Base-by-base conservation (phyloP, 2,113 vertebrate genomes). In the Ceuthmochares aereus region DNA sequence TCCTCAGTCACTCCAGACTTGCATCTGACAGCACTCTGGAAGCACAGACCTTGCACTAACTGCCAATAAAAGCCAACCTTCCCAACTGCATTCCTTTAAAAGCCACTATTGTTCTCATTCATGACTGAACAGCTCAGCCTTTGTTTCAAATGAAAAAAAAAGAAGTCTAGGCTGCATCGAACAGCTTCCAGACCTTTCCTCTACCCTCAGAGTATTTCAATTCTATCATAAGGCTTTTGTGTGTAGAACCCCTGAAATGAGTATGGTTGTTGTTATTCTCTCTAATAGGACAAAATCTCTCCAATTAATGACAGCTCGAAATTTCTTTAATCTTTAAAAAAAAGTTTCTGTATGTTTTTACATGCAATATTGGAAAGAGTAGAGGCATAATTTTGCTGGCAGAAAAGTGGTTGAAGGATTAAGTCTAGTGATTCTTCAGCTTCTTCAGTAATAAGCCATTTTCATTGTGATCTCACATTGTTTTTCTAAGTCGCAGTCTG, bases 61-160 rank as follows among this genome's bases (percentile, higher is more conserved):
- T 93, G 89, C 95, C 95, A 92, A 79, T 97, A 96, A 96, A 96
- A 97, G 81, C 86, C 94, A 96, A 79, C 80, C 62, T 96, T 96
- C 87, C 73, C 81, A 72, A 90, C 32, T 75, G 67, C 79, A 80
- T 97, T 94, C 92, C 90, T 92, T 96, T 87, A 81, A 97, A 97
- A 95, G 90, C 93, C 97, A 60, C 94, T 89, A 96, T 97, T 97
- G 93, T 97, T 97, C 96, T 92, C 82, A 96, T 95, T 97, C 87
- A 96, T 95, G 81, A 93, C 58, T 80, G 89, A 95, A 90, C 60
- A 80, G 90, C 59, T 95, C 87, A 92, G 77, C 36, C 89, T 96
- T 88, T 67, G 5, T 84, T 85, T 93, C 64, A 80, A 93, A 95
- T 45, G 34, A 80, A 76, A 90, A 84, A 82, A 95, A 93, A 95